These are phyloP conservation scores for Corvus cornix DNA, from an alignment of 2,113 vertebrate species.

Conservation along the genomic window DNA sequence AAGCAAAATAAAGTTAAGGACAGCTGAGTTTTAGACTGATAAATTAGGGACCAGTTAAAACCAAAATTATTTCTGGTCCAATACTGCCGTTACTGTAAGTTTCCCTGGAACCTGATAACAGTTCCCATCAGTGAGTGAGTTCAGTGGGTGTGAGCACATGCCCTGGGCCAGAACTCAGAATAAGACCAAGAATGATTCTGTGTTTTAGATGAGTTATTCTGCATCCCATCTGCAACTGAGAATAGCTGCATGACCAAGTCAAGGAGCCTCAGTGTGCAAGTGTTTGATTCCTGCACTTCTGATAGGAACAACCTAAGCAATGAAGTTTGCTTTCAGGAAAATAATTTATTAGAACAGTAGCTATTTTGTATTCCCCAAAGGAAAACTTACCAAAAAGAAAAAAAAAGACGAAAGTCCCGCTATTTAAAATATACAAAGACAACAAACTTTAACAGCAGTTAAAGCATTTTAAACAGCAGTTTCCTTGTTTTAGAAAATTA, in stretches of 20 bases:
- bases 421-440: not conserved
- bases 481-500: not conserved
- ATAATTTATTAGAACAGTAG: not conserved
- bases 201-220: not conserved
- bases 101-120: not conserved
- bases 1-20: not conserved
- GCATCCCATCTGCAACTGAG: not conserved
- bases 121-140: not conserved
- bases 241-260: not conserved
- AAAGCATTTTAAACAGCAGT: not conserved
- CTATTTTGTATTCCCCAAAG: not conserved
- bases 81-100: not conserved
- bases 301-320: not conserved
- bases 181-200: not conserved
- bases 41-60: not conserved
- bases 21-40: not conserved
- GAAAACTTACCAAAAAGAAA: not conserved
- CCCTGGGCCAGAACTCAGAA: not conserved
- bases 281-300: not conserved
- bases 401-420: not conserved
- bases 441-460: not conserved
- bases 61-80: not conserved
- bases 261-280: not conserved
- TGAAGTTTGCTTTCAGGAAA: not conserved
- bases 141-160: not conserved